These are phyloP conservation scores for Eumeta japonica DNA, from an alignment of 1,140 invertebrate genomes.

Conservation along the genomic window DNA sequence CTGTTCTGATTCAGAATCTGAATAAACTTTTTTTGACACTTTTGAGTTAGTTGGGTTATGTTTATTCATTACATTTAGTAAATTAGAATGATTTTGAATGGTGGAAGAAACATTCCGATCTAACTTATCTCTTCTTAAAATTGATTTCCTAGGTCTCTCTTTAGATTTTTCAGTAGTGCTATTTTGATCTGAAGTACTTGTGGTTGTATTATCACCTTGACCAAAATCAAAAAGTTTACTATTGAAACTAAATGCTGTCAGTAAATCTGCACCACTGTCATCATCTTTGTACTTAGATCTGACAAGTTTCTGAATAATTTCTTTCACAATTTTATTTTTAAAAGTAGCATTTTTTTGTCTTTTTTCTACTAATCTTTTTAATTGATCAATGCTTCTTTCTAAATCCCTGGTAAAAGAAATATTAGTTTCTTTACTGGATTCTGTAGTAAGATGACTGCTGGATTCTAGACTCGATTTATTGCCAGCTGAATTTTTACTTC, in stretches of 20 bases:
- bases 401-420: conserved; percentile 44
- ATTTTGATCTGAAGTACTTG: conserved; percentile 40
- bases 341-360: conserved; percentile 29
- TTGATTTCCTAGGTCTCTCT: conserved; percentile 38
- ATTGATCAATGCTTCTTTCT: conserved; percentile 39
- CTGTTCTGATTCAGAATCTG: conserved; percentile 35
- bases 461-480: conserved; percentile 50
- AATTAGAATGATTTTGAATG: conserved; percentile 44
- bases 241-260: conserved; percentile 36
- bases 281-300: conserved; percentile 43
- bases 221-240: conserved; percentile 26
- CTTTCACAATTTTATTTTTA: conserved; percentile 44
- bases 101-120: conserved; percentile 37
- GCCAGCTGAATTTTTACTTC: conserved; percentile 17
- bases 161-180: conserved; percentile 19
- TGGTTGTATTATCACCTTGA: conserved; percentile 10
- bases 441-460: conserved; percentile 34
- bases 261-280: conserved; percentile 35
- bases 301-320: conserved; percentile 40
- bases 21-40: conserved; percentile 16
- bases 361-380: conserved; percentile 31
- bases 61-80: conserved; percentile 22
- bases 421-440: conserved; percentile 41
- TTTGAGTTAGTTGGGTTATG: conserved; percentile 21
- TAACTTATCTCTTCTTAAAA: conserved; percentile 36